These are phyloP conservation scores for Nomada flava DNA, from an alignment of 2,888 invertebrate genomes.

Conservation along the genomic window DNA sequence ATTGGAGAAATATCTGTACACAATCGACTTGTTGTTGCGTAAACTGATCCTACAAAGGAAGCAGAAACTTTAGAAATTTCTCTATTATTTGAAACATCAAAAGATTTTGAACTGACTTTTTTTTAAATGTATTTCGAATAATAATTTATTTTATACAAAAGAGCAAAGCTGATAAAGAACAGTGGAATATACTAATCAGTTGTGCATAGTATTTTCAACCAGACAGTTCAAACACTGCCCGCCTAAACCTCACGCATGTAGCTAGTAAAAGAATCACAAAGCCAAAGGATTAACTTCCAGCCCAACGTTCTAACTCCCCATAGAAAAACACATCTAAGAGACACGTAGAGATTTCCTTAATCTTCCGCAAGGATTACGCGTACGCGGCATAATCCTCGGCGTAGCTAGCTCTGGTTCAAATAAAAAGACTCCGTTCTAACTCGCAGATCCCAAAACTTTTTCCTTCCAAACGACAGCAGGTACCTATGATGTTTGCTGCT, in stretches of 20 bases:
- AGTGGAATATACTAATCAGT: no score
- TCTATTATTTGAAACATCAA: no score
- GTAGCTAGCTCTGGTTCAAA: neutral
- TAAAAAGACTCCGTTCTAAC: neutral
- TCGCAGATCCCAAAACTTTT: neutral
- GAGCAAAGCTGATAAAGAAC: no score
- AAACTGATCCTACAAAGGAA: neutral
- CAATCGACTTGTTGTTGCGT: neutral
- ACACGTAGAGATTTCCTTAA: slow-evolving; percentile 6
- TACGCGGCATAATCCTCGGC: neutral
- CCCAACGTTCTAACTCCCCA: neutral
- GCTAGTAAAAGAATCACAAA: neutral
- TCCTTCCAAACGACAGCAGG: neutral
- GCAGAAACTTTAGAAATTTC: neutral
- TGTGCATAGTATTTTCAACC: no score
- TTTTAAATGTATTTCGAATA: no score
- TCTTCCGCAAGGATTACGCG: slow-evolving; percentile 4
- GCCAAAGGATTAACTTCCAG: neutral
- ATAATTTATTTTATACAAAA: no score
- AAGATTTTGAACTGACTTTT: no score
- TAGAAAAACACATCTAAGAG: slow-evolving; percentile 7
- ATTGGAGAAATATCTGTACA: neutral
- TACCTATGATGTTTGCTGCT: no score
- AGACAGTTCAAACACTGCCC: no score
- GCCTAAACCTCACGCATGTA: neutral